Evolutionary conservation across 2,888 invertebrate genomes (phyloP).

Genomic region (Acleris sparsana): DNA sequence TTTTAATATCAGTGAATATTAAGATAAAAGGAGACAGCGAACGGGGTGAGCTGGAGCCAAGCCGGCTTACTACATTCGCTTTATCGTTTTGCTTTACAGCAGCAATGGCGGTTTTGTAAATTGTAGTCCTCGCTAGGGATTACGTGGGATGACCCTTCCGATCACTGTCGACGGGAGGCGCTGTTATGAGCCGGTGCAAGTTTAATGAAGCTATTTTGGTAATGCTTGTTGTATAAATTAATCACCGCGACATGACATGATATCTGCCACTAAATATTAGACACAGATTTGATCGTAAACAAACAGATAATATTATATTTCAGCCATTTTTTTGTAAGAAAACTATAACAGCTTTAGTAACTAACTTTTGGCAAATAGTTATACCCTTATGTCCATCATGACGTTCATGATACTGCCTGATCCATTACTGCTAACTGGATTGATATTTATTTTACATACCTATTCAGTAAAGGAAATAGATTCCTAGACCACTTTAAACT

Average conservation of each 20-base stretch:
- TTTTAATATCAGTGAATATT: constrained; percentile 67
- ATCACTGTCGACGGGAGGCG: constrained; percentile 48
- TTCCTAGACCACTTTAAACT: too few relatives aligned
- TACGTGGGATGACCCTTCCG: constrained; percentile 73
- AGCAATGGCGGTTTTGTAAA: constrained; percentile 68
- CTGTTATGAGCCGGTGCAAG: background rate
- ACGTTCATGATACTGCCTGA: too few relatives aligned
- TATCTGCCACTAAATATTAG: background rate
- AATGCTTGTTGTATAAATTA: background rate
- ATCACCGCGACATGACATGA: background rate
- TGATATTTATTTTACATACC: too few relatives aligned
- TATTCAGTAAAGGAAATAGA: too few relatives aligned
- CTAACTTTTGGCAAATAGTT: too few relatives aligned
- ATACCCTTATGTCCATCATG: too few relatives aligned
- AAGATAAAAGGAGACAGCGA: constrained; percentile 55
- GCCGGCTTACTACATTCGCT: constrained; percentile 56
- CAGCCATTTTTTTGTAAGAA: too few relatives aligned
- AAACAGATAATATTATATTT: background rate
- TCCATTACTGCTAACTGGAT: too few relatives aligned
- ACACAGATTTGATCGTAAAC: background rate
- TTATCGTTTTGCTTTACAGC: constrained; percentile 68
- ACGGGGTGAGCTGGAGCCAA: constrained; percentile 51
- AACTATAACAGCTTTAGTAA: too few relatives aligned
- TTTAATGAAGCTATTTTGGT: background rate
- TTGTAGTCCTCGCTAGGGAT: constrained; percentile 66